Evolutionary conservation across 2,888 invertebrate species (phyloP).

Genomic region (Chouioia cunea): DNA sequence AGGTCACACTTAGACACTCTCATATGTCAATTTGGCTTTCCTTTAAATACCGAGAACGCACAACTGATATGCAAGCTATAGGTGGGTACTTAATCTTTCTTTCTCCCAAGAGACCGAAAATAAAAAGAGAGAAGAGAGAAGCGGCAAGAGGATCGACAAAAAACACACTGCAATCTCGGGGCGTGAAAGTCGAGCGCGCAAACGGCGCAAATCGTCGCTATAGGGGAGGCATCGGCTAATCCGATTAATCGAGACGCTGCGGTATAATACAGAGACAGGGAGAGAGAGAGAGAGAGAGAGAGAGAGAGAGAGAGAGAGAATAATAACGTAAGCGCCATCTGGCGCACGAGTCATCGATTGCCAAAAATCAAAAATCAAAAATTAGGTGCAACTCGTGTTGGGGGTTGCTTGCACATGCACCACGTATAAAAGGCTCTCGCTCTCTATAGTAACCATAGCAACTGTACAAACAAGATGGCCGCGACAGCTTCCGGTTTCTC

Average conservation of each 20-base stretch:
- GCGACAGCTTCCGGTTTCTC: slow-evolving; percentile 67
- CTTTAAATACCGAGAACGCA: slow-evolving; percentile 18
- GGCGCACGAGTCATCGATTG: slow-evolving; percentile 51
- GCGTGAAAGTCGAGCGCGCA: too few species aligned
- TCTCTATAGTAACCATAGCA: slow-evolving; percentile 62
- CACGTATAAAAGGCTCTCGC: background rate
- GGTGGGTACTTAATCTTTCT: background rate
- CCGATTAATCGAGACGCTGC: slow-evolving; percentile 62
- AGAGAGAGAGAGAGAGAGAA: slow-evolving; percentile 47
- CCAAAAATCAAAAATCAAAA: slow-evolving; percentile 41
- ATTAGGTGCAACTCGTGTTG: slow-evolving; percentile 18
- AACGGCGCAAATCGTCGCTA: too few species aligned
- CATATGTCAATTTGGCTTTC: slow-evolving; percentile 2
- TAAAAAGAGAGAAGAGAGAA: slow-evolving; percentile 1
- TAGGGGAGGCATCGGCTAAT: slow-evolving; percentile 52
- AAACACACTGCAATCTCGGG: slow-evolving; percentile 16
- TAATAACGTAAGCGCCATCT: slow-evolving; percentile 49
- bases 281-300: slow-evolving; percentile 42
- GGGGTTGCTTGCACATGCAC: too few species aligned
- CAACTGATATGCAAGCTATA: too few species aligned
- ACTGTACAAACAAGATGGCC: slow-evolving; percentile 69
- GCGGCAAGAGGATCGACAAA: slow-evolving; percentile 16
- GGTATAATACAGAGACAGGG: slow-evolving; percentile 57
- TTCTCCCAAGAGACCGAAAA: slow-evolving; percentile 6
- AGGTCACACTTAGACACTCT: slow-evolving; percentile 43